Percentiles rank a stretch among this genome's conserved stretches.
These are phyloP conservation scores for Hirtodrosophila trivittata DNA, from an alignment of 2,888 invertebrate species.

Conservation along the genomic window DNA sequence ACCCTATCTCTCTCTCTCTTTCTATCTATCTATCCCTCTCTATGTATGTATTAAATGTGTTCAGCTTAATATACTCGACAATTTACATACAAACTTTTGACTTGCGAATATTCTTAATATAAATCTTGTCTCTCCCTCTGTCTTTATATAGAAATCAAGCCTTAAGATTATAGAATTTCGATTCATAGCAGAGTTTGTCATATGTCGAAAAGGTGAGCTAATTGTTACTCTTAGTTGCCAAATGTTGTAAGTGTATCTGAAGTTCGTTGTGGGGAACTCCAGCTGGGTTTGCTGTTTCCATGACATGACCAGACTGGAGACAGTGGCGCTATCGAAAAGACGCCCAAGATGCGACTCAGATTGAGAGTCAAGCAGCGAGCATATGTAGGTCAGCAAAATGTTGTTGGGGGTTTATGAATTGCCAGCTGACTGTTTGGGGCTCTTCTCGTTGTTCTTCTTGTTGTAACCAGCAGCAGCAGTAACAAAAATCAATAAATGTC, in stretches of 20 bases:
- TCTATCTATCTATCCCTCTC: neutral
- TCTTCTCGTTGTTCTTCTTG: conserved; percentile 23
- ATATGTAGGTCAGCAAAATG: conserved; percentile 70
- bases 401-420: conserved; percentile 66
- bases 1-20: neutral
- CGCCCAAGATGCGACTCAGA: conserved; percentile 51
- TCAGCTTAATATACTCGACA: too few relatives aligned
- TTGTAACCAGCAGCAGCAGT: conserved; percentile 48
- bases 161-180: too few relatives aligned
- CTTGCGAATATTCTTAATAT: too few relatives aligned
- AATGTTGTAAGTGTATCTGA: too few relatives aligned
- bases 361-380: conserved; percentile 63
- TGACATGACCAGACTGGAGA: conserved; percentile 33
- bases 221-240: too few relatives aligned
- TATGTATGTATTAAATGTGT: too few relatives aligned
- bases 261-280: neutral
- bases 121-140: too few relatives aligned
- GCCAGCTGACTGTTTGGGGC: conserved; percentile 60
- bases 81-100: too few relatives aligned
- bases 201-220: too few relatives aligned
- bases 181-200: too few relatives aligned
- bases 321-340: conserved; percentile 38
- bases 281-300: conserved; percentile 21
- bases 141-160: too few relatives aligned
- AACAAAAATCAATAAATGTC: conserved; percentile 72